These are phyloP conservation scores for Acridotheres tristis DNA, from an alignment of 2,797 vertebrate genomes.

Conservation along the genomic window DNA sequence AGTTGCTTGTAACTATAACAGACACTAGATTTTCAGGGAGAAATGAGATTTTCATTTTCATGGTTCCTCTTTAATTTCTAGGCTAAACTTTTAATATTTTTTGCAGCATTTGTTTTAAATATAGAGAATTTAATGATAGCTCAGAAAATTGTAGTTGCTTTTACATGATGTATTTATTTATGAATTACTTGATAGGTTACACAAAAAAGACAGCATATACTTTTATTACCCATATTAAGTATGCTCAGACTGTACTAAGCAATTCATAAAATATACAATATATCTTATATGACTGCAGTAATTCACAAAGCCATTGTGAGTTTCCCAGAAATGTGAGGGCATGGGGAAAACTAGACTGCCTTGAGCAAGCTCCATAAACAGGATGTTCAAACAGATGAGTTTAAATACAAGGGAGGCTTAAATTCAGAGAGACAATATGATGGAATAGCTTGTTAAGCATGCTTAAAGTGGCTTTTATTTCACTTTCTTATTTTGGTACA, in stretches of 20 bases:
- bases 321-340: background rate
- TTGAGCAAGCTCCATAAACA: background rate
- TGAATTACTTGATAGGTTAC: conserved; percentile 13
- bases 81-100: conserved; percentile 24
- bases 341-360: background rate
- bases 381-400: background rate
- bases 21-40: conserved; percentile 24
- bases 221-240: conserved; percentile 38
- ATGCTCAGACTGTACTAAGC: conserved; percentile 27
- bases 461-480: background rate
- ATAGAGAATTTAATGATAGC: conserved; percentile 40
- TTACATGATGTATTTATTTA: conserved; percentile 49
- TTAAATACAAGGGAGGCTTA: background rate
- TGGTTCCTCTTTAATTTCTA: conserved; percentile 20
- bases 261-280: conserved; percentile 38
- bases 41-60: conserved; percentile 45
- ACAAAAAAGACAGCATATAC: conserved; percentile 5
- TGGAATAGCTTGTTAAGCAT: background rate
- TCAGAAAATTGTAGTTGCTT: conserved; percentile 45
- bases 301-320: background rate
- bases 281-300: conserved; percentile 22
- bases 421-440: background rate
- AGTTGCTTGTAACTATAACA: conserved; percentile 26
- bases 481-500: background rate
- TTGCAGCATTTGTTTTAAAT: conserved; percentile 40